Conservation (phyloP, 2,113 vertebrate genomes). For the Larimichthys crocea region DNA sequence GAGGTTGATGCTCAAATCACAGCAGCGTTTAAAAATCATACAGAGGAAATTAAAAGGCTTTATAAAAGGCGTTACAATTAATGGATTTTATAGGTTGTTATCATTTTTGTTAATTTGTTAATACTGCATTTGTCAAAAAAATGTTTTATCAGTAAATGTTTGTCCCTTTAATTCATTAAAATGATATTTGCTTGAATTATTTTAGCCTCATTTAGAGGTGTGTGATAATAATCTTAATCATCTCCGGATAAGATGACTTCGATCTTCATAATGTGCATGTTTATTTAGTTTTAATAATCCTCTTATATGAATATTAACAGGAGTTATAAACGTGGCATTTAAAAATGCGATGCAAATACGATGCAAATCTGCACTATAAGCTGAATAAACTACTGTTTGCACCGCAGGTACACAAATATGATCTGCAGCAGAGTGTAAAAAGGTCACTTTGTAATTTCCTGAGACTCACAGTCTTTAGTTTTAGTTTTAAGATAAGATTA, state of each 20-base stretch:
- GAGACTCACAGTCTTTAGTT: neutral
- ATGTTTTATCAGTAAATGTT: neutral
- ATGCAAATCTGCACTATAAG: neutral
- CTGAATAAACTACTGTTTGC: neutral
- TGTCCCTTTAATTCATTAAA: neutral
- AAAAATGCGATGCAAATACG: neutral
- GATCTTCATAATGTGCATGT: neutral
- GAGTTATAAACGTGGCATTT: neutral
- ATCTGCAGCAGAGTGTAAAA: neutral
- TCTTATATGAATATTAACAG: neutral
- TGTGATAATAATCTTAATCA: neutral
- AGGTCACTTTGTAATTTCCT: neutral
- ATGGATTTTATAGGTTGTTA: conserved; percentile 2
- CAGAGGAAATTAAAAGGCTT: neutral
- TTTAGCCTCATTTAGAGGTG: neutral
- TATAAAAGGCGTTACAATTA: neutral
- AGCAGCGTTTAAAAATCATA: neutral
- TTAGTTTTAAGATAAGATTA: conserved; percentile 23
- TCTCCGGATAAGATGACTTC: neutral
- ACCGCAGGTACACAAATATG: neutral
- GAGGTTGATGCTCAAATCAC: neutral
- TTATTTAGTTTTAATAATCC: neutral
- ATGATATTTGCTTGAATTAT: neutral
- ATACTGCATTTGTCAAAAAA: neutral
- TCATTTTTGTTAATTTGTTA: neutral